Conservation (phyloP, 2,797 vertebrate species). For the Meriones psammophilus region DNA sequence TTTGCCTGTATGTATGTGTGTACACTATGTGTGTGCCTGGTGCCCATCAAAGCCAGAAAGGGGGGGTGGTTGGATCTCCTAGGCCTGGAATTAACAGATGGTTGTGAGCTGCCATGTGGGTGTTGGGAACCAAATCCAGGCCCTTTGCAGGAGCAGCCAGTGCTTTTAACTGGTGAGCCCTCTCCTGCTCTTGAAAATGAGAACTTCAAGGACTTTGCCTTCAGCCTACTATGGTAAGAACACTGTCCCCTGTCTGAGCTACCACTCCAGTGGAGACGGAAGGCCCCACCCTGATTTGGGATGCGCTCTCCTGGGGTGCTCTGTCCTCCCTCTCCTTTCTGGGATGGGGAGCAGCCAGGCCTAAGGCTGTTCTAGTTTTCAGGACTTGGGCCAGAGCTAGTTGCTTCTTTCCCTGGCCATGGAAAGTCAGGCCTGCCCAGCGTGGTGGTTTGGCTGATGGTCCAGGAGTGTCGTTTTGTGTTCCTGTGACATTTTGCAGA, state of each 20-base stretch:
- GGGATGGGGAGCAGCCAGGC: not conserved
- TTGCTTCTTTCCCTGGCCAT: not conserved
- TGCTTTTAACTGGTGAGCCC: not conserved
- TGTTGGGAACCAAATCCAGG: not conserved
- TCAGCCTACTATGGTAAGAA: fast-evolving
- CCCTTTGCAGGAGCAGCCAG: not conserved
- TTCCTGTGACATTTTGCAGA: not conserved
- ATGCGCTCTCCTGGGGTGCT: not conserved
- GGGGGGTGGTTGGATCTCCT: no score
- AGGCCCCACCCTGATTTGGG: not conserved
- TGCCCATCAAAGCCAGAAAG: not conserved
- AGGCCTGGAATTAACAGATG: not conserved
- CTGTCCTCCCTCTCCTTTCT: not conserved
- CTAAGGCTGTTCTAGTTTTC: not conserved
- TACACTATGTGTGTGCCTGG: not conserved
- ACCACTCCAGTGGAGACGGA: no score
- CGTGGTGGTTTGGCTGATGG: not conserved
- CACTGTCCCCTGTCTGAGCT: not conserved
- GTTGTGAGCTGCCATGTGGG: not conserved
- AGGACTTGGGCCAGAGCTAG: no score
- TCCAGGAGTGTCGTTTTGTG: not conserved
- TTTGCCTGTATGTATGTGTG: not conserved
- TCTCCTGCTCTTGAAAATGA: not conserved
- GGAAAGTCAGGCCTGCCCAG: not conserved
- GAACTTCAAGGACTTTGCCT: not conserved